Evolutionary conservation across 2,888 invertebrate genomes (phyloP).

Genomic region (Ormyrus nitidulus): DNA sequence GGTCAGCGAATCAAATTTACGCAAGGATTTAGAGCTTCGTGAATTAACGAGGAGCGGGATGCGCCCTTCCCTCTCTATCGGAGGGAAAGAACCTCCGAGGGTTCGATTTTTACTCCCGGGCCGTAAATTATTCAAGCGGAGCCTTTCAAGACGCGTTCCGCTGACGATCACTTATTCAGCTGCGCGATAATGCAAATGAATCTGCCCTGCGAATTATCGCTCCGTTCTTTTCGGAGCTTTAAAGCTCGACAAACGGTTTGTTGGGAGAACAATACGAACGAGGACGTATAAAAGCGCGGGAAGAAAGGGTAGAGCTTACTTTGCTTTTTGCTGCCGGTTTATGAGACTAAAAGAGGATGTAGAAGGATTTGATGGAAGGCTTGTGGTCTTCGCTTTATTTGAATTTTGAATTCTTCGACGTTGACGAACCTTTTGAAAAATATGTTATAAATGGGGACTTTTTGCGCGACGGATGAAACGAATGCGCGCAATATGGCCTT

Average conservation of each 20-base stretch:
- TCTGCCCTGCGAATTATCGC: too few relatives aligned
- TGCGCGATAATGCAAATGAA: not conserved
- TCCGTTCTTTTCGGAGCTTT: too few relatives aligned
- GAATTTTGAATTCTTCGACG: too few relatives aligned
- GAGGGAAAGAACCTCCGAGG: not conserved
- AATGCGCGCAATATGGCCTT: not conserved
- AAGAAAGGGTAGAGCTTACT: not conserved
- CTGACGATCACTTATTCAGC: not conserved
- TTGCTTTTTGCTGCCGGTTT: not conserved
- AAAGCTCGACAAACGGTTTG: too few relatives aligned
- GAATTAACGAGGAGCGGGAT: constrained; percentile 24
- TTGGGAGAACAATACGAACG: too few relatives aligned
- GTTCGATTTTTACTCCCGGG: constrained; percentile 2
- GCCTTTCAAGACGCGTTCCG: not conserved
- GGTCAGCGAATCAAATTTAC: constrained; percentile 56
- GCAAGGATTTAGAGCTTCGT: constrained; percentile 48
- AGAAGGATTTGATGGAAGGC: too few relatives aligned
- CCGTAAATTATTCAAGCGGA: constrained; percentile 13
- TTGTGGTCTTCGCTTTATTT: too few relatives aligned
- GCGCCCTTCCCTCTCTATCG: not conserved
- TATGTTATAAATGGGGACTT: not conserved
- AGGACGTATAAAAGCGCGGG: too few relatives aligned
- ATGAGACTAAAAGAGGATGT: not conserved
- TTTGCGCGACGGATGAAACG: not conserved
- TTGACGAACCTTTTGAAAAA: not conserved